phyloP scores from a whole-genome alignment of 2,113 vertebrate species.

The Mandrillus leucophaeus region DNA sequence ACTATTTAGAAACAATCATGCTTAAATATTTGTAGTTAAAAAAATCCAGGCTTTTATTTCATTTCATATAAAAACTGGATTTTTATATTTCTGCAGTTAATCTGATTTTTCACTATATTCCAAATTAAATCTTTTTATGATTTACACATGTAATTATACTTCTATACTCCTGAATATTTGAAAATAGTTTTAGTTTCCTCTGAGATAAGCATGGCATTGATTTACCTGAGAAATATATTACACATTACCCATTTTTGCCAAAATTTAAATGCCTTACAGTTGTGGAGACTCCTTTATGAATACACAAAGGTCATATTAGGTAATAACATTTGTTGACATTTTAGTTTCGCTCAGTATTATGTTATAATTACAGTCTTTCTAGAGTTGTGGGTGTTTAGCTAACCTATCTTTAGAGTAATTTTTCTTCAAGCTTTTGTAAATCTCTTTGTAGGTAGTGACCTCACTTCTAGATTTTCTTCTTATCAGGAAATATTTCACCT shows the following conservation, averaged over 20 bases:
- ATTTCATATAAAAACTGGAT: neutral
- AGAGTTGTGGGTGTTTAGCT: neutral
- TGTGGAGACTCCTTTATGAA: neutral
- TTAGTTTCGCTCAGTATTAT: neutral
- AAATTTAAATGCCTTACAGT: neutral
- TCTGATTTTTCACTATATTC: neutral
- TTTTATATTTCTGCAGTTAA: neutral
- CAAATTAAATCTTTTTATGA: neutral
- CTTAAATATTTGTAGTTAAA: slow-evolving; percentile 12
- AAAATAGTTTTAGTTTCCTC: neutral
- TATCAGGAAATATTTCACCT: neutral
- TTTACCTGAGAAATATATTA: neutral
- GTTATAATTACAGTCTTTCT: neutral
- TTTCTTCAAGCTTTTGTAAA: slow-evolving; percentile 1
- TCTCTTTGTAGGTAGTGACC: neutral
- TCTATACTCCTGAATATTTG: neutral
- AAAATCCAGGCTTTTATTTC: slow-evolving; percentile 5
- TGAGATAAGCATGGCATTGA: neutral
- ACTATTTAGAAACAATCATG: neutral
- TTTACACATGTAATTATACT: neutral
- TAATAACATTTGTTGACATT: neutral
- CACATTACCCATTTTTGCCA: neutral
- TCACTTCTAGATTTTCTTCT: slow-evolving; percentile 23
- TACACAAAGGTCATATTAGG: neutral
- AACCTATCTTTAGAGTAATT: neutral